These are phyloP conservation scores for Drosophila anomelani DNA, from an alignment of 2,888 invertebrate genomes.

Conservation along the genomic window DNA sequence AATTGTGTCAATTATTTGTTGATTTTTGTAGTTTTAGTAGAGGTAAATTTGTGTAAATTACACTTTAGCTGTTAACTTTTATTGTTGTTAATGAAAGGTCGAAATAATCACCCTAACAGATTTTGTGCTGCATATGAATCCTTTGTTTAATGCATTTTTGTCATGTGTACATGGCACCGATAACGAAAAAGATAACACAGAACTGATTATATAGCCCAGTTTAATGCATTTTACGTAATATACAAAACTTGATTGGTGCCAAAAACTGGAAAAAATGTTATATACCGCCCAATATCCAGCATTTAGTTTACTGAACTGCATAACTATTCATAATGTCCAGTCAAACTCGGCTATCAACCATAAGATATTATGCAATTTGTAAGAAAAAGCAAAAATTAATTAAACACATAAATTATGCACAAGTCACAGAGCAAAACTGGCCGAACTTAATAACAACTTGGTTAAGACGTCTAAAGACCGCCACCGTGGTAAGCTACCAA, in stretches of 20 bases:
- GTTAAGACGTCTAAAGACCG: conserved; percentile 66
- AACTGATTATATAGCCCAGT: conserved; percentile 3
- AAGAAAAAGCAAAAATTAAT: conserved; percentile 60
- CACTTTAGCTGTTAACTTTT: neutral
- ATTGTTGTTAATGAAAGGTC: conserved; percentile 11
- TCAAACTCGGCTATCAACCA: conserved; percentile 22
- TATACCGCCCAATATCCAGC: conserved; percentile 43
- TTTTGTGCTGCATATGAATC: neutral
- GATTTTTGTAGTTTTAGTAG: conserved; percentile 1
- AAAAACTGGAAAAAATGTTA: conserved; percentile 1
- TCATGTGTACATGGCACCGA: neutral
- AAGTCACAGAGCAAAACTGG: conserved; percentile 44
- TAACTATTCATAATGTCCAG: conserved; percentile 42
- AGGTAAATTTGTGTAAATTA: conserved; percentile 25
- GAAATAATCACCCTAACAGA: neutral
- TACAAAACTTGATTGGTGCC: neutral
- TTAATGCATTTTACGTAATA: conserved; percentile 5
- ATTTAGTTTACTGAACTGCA: conserved; percentile 30
- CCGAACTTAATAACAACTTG: conserved; percentile 70
- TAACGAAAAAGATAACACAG: neutral
- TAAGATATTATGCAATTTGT: conserved; percentile 59
- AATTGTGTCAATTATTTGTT: conserved; percentile 53
- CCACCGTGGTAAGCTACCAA: conserved; percentile 22
- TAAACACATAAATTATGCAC: conserved; percentile 76
- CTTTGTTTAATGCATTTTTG: conserved; percentile 3